Base-by-base conservation (phyloP, 2,797 vertebrate genomes). In the Capromys pilorides region DNA sequence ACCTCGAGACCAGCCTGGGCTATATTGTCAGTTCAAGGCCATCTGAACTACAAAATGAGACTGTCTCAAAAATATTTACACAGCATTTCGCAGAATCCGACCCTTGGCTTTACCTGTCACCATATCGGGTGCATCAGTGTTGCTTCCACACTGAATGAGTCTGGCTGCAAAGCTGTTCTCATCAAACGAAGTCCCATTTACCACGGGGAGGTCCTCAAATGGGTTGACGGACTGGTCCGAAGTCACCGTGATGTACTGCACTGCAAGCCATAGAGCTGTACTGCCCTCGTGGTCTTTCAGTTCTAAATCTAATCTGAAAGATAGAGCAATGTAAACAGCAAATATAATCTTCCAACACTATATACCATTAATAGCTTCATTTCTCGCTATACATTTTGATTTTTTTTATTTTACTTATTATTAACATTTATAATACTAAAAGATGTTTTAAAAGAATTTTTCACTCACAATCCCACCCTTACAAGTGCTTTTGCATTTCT, bases 181-280 rank as follows among this genome's bases (percentile, higher is more conserved):
- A 13, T 99, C 99, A 88, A 99, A 99, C 0, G 99, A 99, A n/a
- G 99, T 99, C 97, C 99, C 99, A 2, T 99, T 99, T 49, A 98
- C 98, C 49, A 99, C 98, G 3, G 99, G 99, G 1, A 97, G 98
- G 36, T 99, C 99, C 49, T 99, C 99, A 26, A 99, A 99, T 9
- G 99, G 99, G 97, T 99, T 99, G 39, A 99, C 99, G 0, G 99
- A 99, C 13, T 98, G 98, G 97, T 99, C 99, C 0, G 99, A 99
- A 0, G 99, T 98, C 36, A 99, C 97, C 0, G 99, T 99, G 98
- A 99, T 99, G 57, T 99, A 99, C 98, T 99, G 99, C 93, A 99
- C 98, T 0, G 99, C 99, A 54, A 99, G 98, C 99, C 99, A 99
- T 96, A 99, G 98, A 45, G 99, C 99, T 1, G 99, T 99, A 98